Conservation (phyloP, 2,888 invertebrate genomes). For the Plagiodera versicolora region DNA sequence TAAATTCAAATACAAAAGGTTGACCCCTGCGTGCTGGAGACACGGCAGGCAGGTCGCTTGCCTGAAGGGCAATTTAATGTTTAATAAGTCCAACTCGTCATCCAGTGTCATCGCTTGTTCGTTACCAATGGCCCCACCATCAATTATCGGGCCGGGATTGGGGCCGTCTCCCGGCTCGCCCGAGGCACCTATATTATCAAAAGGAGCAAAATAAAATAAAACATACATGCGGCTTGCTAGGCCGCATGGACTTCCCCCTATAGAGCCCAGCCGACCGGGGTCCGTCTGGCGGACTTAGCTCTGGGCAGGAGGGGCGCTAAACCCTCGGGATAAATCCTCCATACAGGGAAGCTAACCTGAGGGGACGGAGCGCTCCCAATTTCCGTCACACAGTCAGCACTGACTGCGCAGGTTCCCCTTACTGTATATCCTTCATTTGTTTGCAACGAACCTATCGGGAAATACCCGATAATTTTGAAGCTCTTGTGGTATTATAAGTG, state of each 20-base stretch:
- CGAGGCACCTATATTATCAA: neutral
- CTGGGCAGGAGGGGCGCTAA: too few species aligned
- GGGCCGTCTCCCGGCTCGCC: neutral
- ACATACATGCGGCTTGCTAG: neutral
- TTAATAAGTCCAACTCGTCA: too few species aligned
- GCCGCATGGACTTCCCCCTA: neutral
- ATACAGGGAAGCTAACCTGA: too few species aligned
- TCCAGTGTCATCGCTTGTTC: neutral
- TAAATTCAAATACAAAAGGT: neutral
- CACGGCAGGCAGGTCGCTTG: neutral
- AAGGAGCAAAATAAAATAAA: neutral
- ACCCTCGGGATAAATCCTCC: too few species aligned
- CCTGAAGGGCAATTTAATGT: neutral
- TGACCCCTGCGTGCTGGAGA: neutral
- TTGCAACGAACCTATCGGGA: too few species aligned
- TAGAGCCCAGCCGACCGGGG: neutral
- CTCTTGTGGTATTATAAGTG: too few species aligned
- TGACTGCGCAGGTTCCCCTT: too few species aligned
- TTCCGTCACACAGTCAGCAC: too few species aligned
- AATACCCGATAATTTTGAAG: too few species aligned
- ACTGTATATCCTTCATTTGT: too few species aligned
- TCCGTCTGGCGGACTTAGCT: neutral
- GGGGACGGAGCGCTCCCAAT: too few species aligned
- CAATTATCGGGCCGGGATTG: neutral
- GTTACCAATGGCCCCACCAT: neutral